Evolutionary conservation across 37 sponge, comb jelly and placozoan genomes (phyloP).

Genomic region (Axinella damicornis): DNA sequence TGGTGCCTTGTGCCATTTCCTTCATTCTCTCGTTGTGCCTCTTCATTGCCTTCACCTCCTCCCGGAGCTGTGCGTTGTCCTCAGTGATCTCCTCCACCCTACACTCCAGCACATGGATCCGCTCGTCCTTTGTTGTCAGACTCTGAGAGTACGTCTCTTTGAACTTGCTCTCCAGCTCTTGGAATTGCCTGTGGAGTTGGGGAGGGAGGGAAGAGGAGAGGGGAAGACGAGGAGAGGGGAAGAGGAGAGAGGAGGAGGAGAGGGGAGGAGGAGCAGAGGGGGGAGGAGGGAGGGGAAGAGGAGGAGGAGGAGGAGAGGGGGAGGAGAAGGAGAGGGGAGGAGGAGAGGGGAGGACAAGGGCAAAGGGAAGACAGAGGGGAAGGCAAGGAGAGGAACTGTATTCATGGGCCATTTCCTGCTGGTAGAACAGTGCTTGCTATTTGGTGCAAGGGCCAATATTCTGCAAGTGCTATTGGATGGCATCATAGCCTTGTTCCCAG

Average conservation of each 20-base stretch:
- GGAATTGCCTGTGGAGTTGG: slow-evolving; percentile 36
- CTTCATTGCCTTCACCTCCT: slow-evolving; percentile 31
- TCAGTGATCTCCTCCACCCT: slow-evolving; percentile 59
- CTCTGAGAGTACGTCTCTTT: slow-evolving; percentile 79
- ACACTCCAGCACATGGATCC: slow-evolving; percentile 78
- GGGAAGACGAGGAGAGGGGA: not conserved
- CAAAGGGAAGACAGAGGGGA: too few species aligned
- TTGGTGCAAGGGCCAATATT: too few species aligned
- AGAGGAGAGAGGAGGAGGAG: not conserved
- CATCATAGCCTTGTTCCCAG: too few species aligned
- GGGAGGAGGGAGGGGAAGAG: too few species aligned
- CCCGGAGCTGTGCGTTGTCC: slow-evolving; percentile 49
- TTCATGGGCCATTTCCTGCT: too few species aligned
- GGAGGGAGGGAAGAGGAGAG: not conserved
- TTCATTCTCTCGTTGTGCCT: slow-evolving; percentile 41
- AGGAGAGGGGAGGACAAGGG: too few species aligned
- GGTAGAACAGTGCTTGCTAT: too few species aligned
- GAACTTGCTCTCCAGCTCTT: slow-evolving; percentile 66
- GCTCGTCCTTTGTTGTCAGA: slow-evolving; percentile 81
- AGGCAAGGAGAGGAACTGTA: too few species aligned
- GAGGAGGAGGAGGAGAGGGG: too few species aligned
- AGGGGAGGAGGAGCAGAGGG: too few species aligned
- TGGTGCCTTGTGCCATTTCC: not conserved
- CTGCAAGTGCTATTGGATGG: too few species aligned
- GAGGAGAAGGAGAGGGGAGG: too few species aligned